These are phyloP conservation scores for Apis laboriosa DNA, from an alignment of 1,140 invertebrate species.

Conservation along the genomic window DNA sequence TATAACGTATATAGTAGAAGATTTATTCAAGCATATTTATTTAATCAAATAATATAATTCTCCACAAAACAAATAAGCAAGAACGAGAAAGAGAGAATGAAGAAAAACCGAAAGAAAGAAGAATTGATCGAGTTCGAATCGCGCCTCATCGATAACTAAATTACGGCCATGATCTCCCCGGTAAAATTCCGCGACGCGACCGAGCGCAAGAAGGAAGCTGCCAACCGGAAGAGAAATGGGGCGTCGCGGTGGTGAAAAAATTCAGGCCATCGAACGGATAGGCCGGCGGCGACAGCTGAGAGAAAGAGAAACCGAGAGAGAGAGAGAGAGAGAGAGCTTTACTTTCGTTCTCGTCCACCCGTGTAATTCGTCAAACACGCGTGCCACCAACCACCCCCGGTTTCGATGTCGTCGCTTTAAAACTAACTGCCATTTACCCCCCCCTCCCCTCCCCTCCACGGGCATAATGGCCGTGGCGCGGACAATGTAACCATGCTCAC, in stretches of 20 bases:
- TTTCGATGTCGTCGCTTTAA: slow-evolving; percentile 52
- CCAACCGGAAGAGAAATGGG: slow-evolving; percentile 5
- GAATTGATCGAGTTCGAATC: too few species aligned
- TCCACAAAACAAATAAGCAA: too few species aligned
- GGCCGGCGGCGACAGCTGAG: background rate
- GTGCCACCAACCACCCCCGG: slow-evolving; percentile 1
- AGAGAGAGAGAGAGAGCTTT: slow-evolving; percentile 53
- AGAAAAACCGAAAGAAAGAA: background rate
- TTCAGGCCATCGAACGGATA: slow-evolving; percentile 27
- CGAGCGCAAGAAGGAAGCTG: background rate
- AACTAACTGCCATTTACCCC: slow-evolving; percentile 68
- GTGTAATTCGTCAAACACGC: slow-evolving; percentile 65
- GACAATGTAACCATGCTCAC: slow-evolving; percentile 31
- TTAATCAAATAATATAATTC: too few species aligned
- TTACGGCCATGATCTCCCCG: background rate
- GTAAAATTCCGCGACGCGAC: background rate
- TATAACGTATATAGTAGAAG: too few species aligned
- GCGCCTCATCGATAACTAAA: background rate
- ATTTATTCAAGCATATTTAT: too few species aligned
- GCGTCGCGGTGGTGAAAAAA: slow-evolving; percentile 8
- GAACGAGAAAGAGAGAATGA: too few species aligned
- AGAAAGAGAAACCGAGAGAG: background rate
- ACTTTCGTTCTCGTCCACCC: slow-evolving; percentile 71
- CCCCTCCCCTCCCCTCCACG: slow-evolving; percentile 24
- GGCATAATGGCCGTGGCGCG: slow-evolving; percentile 33